Evolutionary conservation across 2,113 vertebrate genomes (phyloP).

Genomic region (Percopsis transmontana): DNA sequence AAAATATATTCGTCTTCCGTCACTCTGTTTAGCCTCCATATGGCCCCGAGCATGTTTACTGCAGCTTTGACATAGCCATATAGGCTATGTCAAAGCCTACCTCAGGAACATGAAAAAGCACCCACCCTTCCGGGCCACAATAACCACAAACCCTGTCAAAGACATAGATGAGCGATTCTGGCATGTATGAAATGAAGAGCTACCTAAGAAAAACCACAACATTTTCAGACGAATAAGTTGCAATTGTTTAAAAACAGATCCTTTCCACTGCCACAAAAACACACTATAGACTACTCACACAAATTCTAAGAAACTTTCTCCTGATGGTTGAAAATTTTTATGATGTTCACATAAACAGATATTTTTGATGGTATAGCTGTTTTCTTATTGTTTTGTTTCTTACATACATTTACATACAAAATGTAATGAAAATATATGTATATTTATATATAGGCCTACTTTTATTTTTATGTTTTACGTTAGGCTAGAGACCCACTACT

Average conservation of each 20-base stretch:
- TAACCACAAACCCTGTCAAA: slow-evolving; percentile 54
- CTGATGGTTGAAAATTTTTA: too few relatives aligned
- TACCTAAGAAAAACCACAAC: slow-evolving; percentile 54
- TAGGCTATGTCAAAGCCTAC: slow-evolving; percentile 41
- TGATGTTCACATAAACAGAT: too few relatives aligned
- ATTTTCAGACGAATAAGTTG: slow-evolving; percentile 33
- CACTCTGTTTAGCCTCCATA: slow-evolving; percentile 10
- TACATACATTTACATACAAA: too few relatives aligned
- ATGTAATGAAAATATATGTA: too few relatives aligned
- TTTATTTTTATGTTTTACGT: too few relatives aligned
- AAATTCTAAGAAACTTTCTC: too few relatives aligned
- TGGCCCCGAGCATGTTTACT: slow-evolving; percentile 25
- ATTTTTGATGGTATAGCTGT: too few relatives aligned
- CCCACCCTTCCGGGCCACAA: slow-evolving; percentile 73
- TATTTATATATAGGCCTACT: too few relatives aligned
- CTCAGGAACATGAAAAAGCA: slow-evolving; percentile 64
- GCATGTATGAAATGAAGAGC: slow-evolving; percentile 4
- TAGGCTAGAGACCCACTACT: too few relatives aligned
- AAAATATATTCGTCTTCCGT: background rate
- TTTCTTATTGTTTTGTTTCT: too few relatives aligned
- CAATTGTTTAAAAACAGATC: slow-evolving; percentile 26
- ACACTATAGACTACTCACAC: background rate
- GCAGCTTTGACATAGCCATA: slow-evolving; percentile 35
- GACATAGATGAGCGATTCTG: slow-evolving; percentile 11
- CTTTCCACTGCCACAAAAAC: slow-evolving; percentile 53